Conservation (phyloP, 2,888 invertebrate species). For the Polydrusus cervinus region DNA sequence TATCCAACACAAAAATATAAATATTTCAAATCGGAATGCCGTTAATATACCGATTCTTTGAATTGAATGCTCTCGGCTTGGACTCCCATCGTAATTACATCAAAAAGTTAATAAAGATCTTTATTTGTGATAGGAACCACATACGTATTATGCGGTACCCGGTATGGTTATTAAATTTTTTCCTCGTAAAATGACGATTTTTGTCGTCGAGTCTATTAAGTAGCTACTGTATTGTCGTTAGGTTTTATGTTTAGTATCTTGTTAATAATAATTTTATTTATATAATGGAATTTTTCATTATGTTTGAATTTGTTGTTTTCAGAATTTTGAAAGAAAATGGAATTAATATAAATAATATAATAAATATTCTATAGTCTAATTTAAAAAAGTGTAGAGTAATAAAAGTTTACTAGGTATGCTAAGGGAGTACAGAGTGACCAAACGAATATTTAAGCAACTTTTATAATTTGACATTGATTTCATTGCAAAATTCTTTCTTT, state of each 20-base stretch:
- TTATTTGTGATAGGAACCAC: conserved; percentile 43
- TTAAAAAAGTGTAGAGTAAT: too few species aligned
- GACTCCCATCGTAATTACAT: conserved; percentile 31
- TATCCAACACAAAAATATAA: not conserved
- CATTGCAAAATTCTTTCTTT: too few species aligned
- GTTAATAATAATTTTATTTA: conserved; percentile 24
- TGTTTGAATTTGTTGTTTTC: too few species aligned
- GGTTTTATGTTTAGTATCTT: conserved; percentile 49
- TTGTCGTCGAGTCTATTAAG: conserved; percentile 51
- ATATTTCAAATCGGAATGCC: conserved; percentile 29
- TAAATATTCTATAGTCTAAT: too few species aligned
- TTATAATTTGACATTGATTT: too few species aligned
- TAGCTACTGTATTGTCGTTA: conserved; percentile 52
- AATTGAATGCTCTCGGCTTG: conserved; percentile 16
- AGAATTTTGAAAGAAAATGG: too few species aligned
- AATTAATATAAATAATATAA: too few species aligned
- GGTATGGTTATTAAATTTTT: conserved; percentile 51
- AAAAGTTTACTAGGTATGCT: too few species aligned
- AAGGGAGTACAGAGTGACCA: too few species aligned
- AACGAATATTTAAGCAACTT: too few species aligned
- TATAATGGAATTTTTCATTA: not conserved
- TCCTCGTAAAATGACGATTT: conserved; percentile 52
- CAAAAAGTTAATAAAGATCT: conserved; percentile 51
- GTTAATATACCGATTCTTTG: conserved; percentile 30
- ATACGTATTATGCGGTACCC: conserved; percentile 17